Evolutionary conservation across 1,140 invertebrate genomes (phyloP), one percentile per base, ranked within the genome.

Genomic region (Drosophila ogumai): DNA sequence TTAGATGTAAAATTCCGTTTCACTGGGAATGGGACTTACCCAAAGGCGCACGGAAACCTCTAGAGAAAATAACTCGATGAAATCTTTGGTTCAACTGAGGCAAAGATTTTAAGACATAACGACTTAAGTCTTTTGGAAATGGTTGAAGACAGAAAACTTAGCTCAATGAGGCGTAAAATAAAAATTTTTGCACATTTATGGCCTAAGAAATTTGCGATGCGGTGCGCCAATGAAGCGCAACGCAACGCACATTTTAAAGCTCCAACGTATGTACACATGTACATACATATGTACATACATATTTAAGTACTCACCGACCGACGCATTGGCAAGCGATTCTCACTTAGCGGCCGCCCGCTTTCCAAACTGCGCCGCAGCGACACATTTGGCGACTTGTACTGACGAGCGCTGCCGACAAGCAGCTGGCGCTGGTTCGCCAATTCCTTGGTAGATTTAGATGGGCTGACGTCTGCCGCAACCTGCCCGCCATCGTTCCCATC

Each of bases 311-410:
- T 90, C 60, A 88, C 84, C 85, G 57, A 32, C 46, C 71, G 81
- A 6, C 73, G 68, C 63, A 88, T 84, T 68, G 84, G 84, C 60
- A 88, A 84, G 28, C 84, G 84, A 67, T 88, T 88, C 77, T 90
- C 84, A 64, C 84, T 88, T 43, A 81, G 85, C 58, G 84, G 84
- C 12, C 84, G 85, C 46, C 79, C 81, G 77, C 77, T 74, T 60
- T 90, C 80, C 73, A 78, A 88, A 74, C 61, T 67, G 55, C 80
- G 67, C 49, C 61, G 54, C 54, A 75, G 28, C 60, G 84, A 78
- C 58, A 36, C 85, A 88, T 90, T 80, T 75, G 84, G 85, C 43
- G 85, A 90, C 76, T 88, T 88, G 47, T 88, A 88, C 65, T 67
- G 85, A 40, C 84, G 85, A 43, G 84, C 85, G 46, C 84, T 88